Evolutionary conservation across 2,888 invertebrate genomes (phyloP).

Genomic region (Amphipyra berbera): DNA sequence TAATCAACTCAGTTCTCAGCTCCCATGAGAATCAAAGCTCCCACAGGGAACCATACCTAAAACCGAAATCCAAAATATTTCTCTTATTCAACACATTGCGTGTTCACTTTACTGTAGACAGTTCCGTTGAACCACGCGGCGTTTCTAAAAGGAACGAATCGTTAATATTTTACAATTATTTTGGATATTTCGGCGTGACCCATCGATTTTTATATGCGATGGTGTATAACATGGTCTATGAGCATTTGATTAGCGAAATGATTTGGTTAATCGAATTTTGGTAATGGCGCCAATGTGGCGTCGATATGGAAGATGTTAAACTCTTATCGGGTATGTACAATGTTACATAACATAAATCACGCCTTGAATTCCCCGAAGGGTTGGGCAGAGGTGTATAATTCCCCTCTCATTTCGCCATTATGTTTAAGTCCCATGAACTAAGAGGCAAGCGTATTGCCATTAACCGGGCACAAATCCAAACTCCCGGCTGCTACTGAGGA

Average conservation of each 20-base stretch:
- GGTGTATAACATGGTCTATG: constrained; percentile 25
- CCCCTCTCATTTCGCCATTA: too few species aligned
- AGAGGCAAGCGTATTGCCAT: too few species aligned
- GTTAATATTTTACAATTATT: constrained; percentile 71
- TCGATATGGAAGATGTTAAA: background rate
- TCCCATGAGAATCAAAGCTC: constrained; percentile 15
- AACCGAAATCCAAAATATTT: constrained; percentile 11
- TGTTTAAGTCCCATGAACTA: too few species aligned
- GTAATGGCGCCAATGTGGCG: constrained; percentile 29
- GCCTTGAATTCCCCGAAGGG: too few species aligned
- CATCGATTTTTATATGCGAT: constrained; percentile 66
- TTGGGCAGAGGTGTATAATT: too few species aligned
- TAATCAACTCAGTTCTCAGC: background rate
- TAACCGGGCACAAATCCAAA: too few species aligned
- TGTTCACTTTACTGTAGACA: constrained; percentile 42
- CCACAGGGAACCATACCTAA: background rate
- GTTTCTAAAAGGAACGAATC: constrained; percentile 84
- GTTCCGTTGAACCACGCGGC: constrained; percentile 64
- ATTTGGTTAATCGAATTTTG: constrained; percentile 28
- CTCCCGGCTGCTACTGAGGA: too few species aligned
- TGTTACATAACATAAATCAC: too few species aligned
- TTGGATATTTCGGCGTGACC: constrained; percentile 66
- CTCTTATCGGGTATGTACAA: too few species aligned
- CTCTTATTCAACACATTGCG: constrained; percentile 53
- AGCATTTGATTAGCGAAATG: constrained; percentile 54